Evolutionary conservation across 2,797 vertebrate species (phyloP).

Genomic region (Apodemus agrarius): DNA sequence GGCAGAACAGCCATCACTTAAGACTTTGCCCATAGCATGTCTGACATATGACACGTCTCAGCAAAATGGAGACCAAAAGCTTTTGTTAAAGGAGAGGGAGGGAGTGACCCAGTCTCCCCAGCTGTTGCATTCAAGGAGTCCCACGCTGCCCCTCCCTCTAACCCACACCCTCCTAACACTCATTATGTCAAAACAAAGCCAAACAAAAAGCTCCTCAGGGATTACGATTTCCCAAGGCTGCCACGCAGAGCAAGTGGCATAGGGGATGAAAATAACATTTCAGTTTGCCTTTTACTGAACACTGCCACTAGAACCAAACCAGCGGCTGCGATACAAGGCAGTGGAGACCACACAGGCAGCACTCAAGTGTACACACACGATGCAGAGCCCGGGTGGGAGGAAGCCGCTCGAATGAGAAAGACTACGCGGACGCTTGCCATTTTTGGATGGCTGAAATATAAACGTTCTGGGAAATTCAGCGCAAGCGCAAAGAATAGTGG

Average conservation of each 20-base stretch:
- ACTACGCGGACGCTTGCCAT: conserved; percentile 12
- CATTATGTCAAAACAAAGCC: conserved; percentile 13
- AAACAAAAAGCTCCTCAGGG: background rate
- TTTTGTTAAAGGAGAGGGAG: background rate
- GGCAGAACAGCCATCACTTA: background rate
- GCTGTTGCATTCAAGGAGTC: background rate
- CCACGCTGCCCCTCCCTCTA: background rate
- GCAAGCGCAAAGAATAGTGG: background rate
- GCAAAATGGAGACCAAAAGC: background rate
- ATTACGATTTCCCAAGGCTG: background rate
- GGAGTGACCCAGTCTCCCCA: background rate
- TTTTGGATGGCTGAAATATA: background rate
- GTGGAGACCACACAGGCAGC: background rate
- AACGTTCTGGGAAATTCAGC: background rate
- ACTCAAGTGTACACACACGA: background rate
- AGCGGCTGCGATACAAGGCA: background rate
- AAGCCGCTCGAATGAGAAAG: background rate
- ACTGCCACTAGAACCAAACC: background rate
- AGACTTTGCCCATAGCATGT: background rate
- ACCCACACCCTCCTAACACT: background rate
- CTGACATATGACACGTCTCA: background rate
- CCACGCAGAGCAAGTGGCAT: background rate
- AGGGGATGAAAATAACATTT: conserved; percentile 22
- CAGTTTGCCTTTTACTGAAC: background rate
- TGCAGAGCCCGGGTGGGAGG: background rate